A percentile compares a stretch with the other conserved stretches of the same genome.
These are phyloP conservation scores for Autographa pulchrina DNA, from an alignment of 2,888 invertebrate species.

Conservation along the genomic window DNA sequence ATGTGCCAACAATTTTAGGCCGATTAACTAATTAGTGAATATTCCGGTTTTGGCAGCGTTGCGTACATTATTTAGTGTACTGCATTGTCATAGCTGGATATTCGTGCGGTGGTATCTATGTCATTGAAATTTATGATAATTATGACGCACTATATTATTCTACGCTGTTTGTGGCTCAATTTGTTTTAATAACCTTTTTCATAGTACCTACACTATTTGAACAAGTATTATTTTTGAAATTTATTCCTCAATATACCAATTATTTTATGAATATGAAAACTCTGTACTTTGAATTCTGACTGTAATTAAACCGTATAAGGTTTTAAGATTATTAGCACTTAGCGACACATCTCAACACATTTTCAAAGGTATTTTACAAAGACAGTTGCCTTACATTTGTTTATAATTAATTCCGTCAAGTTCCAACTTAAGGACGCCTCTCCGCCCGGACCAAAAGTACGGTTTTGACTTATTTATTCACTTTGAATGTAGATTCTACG, in stretches of 20 bases:
- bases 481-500: constrained; percentile 41
- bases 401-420: constrained; percentile 74
- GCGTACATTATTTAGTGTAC: constrained; percentile 38
- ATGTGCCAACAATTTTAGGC: constrained; percentile 37
- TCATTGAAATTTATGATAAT: constrained; percentile 11
- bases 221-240: too few relatives aligned
- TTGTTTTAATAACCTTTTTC: neutral
- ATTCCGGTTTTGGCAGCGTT: constrained; percentile 39
- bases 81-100: constrained; percentile 25
- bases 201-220: neutral
- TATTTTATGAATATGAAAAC: too few relatives aligned
- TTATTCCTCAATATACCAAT: too few relatives aligned
- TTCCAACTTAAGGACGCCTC: constrained; percentile 57
- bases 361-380: constrained; percentile 48
- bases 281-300: neutral
- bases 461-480: constrained; percentile 60
- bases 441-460: constrained; percentile 42
- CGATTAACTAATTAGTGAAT: constrained; percentile 46
- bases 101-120: constrained; percentile 12
- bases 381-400: constrained; percentile 66
- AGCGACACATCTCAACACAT: constrained; percentile 26
- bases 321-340: constrained; percentile 25
- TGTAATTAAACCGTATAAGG: neutral
- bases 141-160: neutral
- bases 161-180: neutral